Conservation (phyloP, 35 echinoderm and acorn worm species). For the Ophiothrix spiculata region DNA sequence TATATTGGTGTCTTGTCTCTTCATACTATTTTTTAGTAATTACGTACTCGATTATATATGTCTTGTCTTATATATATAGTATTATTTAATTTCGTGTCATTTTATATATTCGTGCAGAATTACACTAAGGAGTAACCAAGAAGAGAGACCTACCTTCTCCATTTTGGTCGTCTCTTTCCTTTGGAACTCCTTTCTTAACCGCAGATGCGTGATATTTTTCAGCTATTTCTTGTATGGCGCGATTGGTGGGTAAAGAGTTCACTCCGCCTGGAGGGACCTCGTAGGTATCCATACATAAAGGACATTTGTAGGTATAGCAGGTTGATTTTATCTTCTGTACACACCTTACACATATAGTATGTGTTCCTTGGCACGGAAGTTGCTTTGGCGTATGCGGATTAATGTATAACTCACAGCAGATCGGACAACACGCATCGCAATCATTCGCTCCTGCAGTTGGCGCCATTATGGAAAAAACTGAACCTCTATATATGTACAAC, state of each 20-base stretch:
- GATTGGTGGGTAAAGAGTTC: neutral
- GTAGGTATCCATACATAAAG: neutral
- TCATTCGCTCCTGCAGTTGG: neutral
- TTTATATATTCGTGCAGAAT: no score
- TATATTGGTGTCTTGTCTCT: no score
- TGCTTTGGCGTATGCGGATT: neutral
- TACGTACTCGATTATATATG: no score
- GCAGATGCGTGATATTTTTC: neutral
- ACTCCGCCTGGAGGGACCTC: neutral
- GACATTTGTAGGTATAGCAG: neutral
- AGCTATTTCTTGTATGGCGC: neutral
- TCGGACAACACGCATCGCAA: neutral
- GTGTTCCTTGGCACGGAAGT: neutral
- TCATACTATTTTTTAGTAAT: no score
- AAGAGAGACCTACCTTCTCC: neutral
- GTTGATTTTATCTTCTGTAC: neutral
- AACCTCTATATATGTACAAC: no score
- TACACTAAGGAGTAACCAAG: no score
- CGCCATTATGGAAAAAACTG: neutral
- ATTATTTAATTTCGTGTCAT: no score
- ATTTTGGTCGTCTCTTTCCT: neutral
- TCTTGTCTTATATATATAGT: no score
- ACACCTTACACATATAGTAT: neutral
- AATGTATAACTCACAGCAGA: neutral
- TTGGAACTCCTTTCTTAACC: neutral